These are phyloP conservation scores for Lontra canadensis DNA, from an alignment of 2,113 vertebrate genomes.

Conservation along the genomic window DNA sequence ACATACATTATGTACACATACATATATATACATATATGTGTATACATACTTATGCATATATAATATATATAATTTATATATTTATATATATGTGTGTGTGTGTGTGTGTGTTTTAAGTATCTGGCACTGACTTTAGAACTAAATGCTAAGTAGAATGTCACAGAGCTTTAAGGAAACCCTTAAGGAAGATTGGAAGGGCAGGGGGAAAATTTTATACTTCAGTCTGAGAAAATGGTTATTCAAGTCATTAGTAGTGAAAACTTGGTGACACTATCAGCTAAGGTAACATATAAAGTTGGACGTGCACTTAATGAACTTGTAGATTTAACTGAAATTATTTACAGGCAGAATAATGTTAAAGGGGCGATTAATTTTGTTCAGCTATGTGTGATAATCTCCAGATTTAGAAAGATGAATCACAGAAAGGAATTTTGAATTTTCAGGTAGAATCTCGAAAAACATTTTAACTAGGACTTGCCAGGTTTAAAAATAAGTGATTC, in stretches of 20 bases:
- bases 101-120: background rate
- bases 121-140: background rate
- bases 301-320: background rate
- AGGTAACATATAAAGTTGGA: background rate
- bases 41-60: background rate
- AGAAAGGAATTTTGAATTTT: background rate
- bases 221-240: background rate
- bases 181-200: background rate
- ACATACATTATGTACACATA: too few relatives aligned
- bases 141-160: background rate
- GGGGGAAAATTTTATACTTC: background rate
- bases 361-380: background rate
- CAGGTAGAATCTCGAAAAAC: background rate
- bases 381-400: background rate
- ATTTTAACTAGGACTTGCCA: background rate
- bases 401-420: background rate
- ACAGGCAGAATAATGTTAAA: background rate
- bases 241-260: background rate
- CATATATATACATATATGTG: too few relatives aligned
- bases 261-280: background rate
- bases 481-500: background rate
- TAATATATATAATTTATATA: too few relatives aligned
- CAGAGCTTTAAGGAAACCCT: background rate
- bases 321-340: background rate
- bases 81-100: too few relatives aligned